Conservation (phyloP, 2,797 vertebrate genomes). For the Lacerta bilineata region DNA sequence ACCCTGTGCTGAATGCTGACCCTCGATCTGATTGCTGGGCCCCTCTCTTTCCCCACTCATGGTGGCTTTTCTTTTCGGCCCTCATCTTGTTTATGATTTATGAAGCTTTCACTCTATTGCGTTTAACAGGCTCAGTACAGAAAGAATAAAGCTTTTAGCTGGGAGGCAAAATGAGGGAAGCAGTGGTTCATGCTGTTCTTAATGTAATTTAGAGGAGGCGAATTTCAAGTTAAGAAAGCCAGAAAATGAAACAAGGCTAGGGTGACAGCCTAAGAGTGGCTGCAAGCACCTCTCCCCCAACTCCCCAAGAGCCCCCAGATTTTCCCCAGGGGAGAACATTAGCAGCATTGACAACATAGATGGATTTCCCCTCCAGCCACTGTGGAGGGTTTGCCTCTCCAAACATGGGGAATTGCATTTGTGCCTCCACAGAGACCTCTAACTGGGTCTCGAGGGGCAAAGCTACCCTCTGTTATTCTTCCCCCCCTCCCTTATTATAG, state of each 20-base stretch:
- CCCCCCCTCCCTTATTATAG: constrained; percentile 48
- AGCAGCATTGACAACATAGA: constrained; percentile 55
- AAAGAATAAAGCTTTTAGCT: constrained; percentile 75
- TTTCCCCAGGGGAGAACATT: constrained; percentile 60
- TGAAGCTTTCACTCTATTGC: constrained; percentile 67
- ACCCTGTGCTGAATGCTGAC: constrained; percentile 6
- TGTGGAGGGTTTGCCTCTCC: constrained; percentile 45
- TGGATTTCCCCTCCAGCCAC: constrained; percentile 53
- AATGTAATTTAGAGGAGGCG: constrained; percentile 71
- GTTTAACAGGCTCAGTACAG: constrained; percentile 67
- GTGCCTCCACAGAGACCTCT: constrained; percentile 50
- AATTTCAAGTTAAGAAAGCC: constrained; percentile 65
- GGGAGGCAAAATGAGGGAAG: constrained; percentile 56
- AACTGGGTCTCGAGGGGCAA: constrained; percentile 54
- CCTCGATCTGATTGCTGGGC: constrained; percentile 6
- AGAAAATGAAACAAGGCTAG: constrained; percentile 62
- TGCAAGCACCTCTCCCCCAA: not conserved
- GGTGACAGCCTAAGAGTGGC: constrained; percentile 45
- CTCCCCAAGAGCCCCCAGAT: constrained; percentile 40
- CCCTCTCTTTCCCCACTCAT: constrained; percentile 23
- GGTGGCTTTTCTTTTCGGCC: constrained; percentile 62
- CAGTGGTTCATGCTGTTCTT: constrained; percentile 59
- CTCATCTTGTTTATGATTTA: constrained; percentile 76
- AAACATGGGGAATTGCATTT: constrained; percentile 61
- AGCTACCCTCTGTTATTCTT: constrained; percentile 53